Evolutionary conservation across 1,140 invertebrate species (phyloP), one percentile per base, ranked within the genome.

Genomic region (Contarinia nasturtii): DNA sequence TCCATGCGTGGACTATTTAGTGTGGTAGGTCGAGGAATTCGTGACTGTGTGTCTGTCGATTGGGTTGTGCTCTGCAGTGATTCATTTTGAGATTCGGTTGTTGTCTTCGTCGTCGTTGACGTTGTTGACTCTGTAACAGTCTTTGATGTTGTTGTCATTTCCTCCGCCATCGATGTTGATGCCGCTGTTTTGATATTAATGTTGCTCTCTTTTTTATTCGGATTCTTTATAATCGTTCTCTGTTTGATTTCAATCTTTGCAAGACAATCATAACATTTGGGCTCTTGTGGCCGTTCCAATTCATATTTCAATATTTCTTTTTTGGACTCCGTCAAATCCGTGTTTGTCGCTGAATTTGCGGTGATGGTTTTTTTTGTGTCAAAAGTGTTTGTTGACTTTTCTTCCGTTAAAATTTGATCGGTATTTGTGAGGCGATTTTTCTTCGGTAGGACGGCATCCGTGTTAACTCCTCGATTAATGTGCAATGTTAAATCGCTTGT

Each of bases 1-100:
- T 55, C 56, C 18, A 67, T 65, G 49, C 61, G 61, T 27, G 67
- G 65, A 49, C 65, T 66, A 27, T 64, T 63, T 10, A 67, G 49
- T 49, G 58, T 55, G 46, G 61, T 65, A 42, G 63, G 64, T 27
- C 67, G 52, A 2, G 69, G 69, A 52, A 70, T 71, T 33, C 65
- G 59, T 1, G 63, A 63, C 12, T 55, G 51, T 34, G 57, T 54
- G 7, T 54, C 54, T 0, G 48, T 47, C 19, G 59, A 56, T 1
- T 57, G 54, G 20, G 12, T 34, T 36, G 17, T 19, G 17, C 14
- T 27, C 45, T 2, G 12, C 36, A 46, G 34, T 15, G 34, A 27
- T 20, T 15, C 27, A 8, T 37, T 37, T 40, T 40, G 37, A 3
- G 37, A 5, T n/a, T 40, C 37, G 14, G 47, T 52, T 1, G 61